phyloP scores from a whole-genome alignment of 2,113 vertebrate species.

The Propithecus coquereli region DNA sequence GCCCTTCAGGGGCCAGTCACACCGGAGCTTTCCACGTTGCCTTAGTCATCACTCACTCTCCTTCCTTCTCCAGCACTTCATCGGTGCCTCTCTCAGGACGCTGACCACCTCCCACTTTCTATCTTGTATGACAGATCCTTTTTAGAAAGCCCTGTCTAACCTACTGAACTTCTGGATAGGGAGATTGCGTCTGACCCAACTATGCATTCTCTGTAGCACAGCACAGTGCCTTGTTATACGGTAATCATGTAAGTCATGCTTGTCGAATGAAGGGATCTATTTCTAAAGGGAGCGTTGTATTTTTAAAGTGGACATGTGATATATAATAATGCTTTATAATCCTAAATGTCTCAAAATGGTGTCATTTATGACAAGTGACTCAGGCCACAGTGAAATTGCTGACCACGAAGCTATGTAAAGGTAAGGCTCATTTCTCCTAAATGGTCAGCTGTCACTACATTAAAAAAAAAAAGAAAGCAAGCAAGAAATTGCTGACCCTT shows the following conservation, averaged over 20 bases:
- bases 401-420: conserved; percentile 37
- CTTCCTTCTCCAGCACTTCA: background rate
- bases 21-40: background rate
- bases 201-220: background rate
- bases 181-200: background rate
- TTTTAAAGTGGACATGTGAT: background rate
- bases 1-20: background rate
- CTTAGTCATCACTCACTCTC: background rate
- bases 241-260: background rate
- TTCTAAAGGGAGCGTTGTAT: background rate
- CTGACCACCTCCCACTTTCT: background rate
- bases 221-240: background rate
- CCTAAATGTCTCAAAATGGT: background rate
- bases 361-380: background rate
- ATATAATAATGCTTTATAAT: background rate
- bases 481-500: background rate
- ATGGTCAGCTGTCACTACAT: conserved; percentile 66
- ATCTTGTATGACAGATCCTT: background rate
- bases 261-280: background rate
- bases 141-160: background rate
- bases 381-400: background rate
- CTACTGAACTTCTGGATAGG: background rate
- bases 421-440: conserved; percentile 65
- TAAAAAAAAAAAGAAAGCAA: background rate
- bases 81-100: background rate